Evolutionary conservation across 1,140 invertebrate species (phyloP), one percentile per base, ranked within the genome.

Genomic region (Temnothorax curvispinosus): DNA sequence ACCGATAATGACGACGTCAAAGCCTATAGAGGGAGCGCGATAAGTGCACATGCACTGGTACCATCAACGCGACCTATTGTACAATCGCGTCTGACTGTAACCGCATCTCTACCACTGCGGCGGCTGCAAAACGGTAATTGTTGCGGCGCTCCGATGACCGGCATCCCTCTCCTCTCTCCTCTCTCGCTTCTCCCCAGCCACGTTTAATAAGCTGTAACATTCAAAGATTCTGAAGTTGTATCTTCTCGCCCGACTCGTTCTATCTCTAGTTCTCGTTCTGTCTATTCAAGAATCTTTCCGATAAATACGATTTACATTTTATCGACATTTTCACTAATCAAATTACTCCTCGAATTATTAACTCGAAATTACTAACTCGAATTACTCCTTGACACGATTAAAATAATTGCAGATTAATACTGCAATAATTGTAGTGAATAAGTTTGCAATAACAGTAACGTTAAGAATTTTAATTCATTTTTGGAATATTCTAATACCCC

Each of bases 31-130:
- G 74, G 13, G 21, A 60, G n/a, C 21, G 74, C 38, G 56, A 60
- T 60, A 76, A 76, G 54, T 76, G 35, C 18, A 44, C 35, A 13
- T 60, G 15, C 54, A 32, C 52, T 35, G 52, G 50, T 75, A 60
- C 56, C 54, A 44, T 76, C 35, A 44, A 47, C 15, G 58, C 72
- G 87, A 69, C 38, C 54, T 56, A 47, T 71, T 76, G 72, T 85
- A 76, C n/a, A 67, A 52, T 87, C 38, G 38, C 52, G 77, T 72
- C 54, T 80, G 84, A 86, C 74, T 86, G 32, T 52, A 86, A 76
- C 74, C 74, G 50, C 50, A 50, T 32, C 50, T 60, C 58, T 77
- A 87, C 35, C 32, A 87, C 72, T 87, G 58, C 47, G 81, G 81
- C 27, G 0, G 41, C 41, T 84, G 38, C 44, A 50, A 62, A 84